Conservation (phyloP, 2,888 invertebrate genomes). For the Macrophya alboannulata region DNA sequence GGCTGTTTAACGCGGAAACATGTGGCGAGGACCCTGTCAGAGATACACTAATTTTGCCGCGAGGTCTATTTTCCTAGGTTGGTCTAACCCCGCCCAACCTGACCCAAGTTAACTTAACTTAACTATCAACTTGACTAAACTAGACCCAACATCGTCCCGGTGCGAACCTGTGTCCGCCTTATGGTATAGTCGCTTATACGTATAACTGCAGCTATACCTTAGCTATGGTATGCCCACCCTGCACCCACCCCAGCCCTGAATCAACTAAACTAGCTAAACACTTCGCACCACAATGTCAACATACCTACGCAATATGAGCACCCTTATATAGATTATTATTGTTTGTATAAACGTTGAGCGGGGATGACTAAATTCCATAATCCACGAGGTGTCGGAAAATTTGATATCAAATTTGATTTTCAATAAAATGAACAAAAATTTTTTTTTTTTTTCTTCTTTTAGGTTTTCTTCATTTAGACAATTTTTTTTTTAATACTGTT, state of each 20-base stretch:
- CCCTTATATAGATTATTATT: constrained; percentile 17
- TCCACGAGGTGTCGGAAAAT: not conserved
- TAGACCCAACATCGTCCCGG: constrained; percentile 14
- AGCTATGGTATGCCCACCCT: not conserved
- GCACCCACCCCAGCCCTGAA: not conserved
- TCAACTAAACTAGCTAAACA: constrained; percentile 48
- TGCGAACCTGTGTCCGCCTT: constrained; percentile 30
- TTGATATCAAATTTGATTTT: not conserved
- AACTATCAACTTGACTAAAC: constrained; percentile 40
- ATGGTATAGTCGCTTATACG: not conserved
- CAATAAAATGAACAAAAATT: too few relatives aligned
- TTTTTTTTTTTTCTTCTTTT: too few relatives aligned
- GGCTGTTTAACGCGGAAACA: constrained; percentile 48
- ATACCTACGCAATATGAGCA: not conserved
- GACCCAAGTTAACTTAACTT: constrained; percentile 34
- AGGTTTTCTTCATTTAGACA: not conserved
- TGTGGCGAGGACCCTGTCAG: constrained; percentile 30
- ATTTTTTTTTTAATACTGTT: not conserved
- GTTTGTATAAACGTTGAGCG: not conserved
- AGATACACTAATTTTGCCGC: constrained; percentile 41
- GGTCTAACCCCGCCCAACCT: not conserved
- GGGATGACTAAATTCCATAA: not conserved
- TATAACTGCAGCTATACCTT: not conserved
- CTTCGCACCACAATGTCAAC: constrained; percentile 38
- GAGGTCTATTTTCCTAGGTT: constrained; percentile 37